Evolutionary conservation across 2,113 vertebrate species (phyloP).

Genomic region (Hemiscyllium ocellatum): DNA sequence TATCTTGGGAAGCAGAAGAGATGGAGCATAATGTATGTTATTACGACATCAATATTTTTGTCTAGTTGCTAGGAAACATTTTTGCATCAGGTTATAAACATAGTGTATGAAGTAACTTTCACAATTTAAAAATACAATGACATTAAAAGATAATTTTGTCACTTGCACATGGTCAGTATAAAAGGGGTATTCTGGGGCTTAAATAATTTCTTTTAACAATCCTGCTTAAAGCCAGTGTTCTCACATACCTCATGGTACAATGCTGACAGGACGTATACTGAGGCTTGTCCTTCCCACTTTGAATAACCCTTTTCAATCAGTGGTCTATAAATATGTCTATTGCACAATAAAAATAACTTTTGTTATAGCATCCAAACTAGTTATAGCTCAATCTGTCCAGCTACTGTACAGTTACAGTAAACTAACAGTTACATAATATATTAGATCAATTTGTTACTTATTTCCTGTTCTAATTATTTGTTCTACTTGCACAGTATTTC

Average conservation of each 20-base stretch:
- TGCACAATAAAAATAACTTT: background rate
- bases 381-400: conserved; percentile 40
- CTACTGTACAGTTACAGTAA: conserved; percentile 19
- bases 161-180: background rate
- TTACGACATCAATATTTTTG: background rate
- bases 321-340: conserved; percentile 6
- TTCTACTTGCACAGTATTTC: conserved; percentile 41
- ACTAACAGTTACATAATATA: conserved; percentile 42
- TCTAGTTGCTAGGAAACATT: background rate
- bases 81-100: background rate
- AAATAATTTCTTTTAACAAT: background rate
- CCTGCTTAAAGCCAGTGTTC: background rate
- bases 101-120: background rate
- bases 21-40: background rate
- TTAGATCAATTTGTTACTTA: conserved; percentile 42
- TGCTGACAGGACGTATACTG: background rate
- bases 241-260: conserved; percentile 36
- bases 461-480: conserved; percentile 43
- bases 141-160: background rate
- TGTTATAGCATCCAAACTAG: conserved; percentile 38
- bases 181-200: background rate
- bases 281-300: background rate
- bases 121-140: background rate
- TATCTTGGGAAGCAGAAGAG: background rate
- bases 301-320: rapidly evolving